Percentiles rank a stretch among this genome's conserved stretches.
Conservation (phyloP, 2,888 invertebrate species). For the Tinea semifulvella region DNA sequence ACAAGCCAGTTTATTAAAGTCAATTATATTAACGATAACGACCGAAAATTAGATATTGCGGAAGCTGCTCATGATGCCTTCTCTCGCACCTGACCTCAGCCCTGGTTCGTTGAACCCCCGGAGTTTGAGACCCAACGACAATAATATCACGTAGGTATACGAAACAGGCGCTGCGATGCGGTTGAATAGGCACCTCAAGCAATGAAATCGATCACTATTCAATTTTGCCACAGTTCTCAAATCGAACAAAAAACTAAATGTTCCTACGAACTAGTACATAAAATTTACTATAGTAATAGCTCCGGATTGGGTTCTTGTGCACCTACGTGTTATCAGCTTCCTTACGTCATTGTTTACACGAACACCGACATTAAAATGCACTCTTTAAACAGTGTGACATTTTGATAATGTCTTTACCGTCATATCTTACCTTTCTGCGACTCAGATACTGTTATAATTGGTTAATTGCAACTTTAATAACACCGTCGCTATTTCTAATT, state of each 20-base stretch:
- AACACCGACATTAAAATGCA: background rate
- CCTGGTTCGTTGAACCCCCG: constrained; percentile 45
- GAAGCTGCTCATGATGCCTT: constrained; percentile 33
- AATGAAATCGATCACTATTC: constrained; percentile 3
- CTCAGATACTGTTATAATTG: background rate
- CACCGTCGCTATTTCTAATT: background rate
- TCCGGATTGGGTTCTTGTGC: background rate
- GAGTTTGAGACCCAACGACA: constrained; percentile 27
- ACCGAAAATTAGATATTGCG: constrained; percentile 49
- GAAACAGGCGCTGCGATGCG: constrained; percentile 39
- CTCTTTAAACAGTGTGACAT: background rate
- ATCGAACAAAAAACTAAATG: no score
- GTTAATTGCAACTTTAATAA: constrained; percentile 2
- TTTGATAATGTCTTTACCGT: background rate
- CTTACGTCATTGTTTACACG: background rate
- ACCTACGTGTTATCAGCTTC: constrained; percentile 7
- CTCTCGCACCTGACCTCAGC: constrained; percentile 43
- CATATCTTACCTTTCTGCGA: constrained; percentile 4
- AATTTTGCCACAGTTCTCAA: constrained; percentile 1
- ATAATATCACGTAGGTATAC: constrained; percentile 35
- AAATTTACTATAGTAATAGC: background rate
- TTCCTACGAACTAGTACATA: no score
- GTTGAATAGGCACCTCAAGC: constrained; percentile 22
- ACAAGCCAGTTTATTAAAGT: constrained; percentile 32
- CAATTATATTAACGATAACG: constrained; percentile 42